Conservation (phyloP, 2,888 invertebrate genomes). For the Willowsia nigromaculata region DNA sequence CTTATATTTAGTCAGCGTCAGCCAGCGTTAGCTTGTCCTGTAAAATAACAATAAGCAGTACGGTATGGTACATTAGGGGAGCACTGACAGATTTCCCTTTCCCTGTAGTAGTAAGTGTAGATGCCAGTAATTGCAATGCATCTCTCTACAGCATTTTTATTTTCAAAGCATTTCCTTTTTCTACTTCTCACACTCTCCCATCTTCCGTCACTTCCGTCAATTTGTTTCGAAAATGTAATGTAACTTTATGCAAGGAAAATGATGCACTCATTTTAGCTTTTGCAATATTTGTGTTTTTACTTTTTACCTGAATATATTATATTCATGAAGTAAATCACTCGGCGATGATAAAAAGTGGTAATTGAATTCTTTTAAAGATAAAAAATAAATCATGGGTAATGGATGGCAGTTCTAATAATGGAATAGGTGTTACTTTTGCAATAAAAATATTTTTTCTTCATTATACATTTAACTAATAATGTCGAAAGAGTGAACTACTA, state of each 20-base stretch:
- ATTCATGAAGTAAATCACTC: too few species aligned
- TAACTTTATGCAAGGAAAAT: not conserved
- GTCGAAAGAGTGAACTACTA: too few species aligned
- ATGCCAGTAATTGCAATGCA: not conserved
- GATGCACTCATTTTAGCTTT: not conserved
- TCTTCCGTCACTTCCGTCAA: slow-evolving; percentile 9
- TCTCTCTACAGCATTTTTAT: not conserved
- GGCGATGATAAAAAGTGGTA: too few species aligned
- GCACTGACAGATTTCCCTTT: not conserved
- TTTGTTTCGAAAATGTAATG: not conserved
- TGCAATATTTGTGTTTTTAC: too few species aligned
- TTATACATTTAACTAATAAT: too few species aligned
- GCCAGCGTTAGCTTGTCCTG: not conserved
- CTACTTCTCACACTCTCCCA: not conserved
- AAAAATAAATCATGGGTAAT: too few species aligned
- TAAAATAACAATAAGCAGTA: not conserved
- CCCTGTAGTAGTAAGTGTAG: not conserved
- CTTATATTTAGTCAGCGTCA: not conserved
- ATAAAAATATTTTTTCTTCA: too few species aligned
- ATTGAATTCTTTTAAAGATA: too few species aligned
- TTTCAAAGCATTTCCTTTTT: not conserved
- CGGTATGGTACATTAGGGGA: not conserved
- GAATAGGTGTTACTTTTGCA: too few species aligned
- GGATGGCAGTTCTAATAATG: too few species aligned
- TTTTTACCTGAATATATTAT: not conserved